Base-by-base conservation (phyloP, 2,113 vertebrate genomes). In the Mugil cephalus region DNA sequence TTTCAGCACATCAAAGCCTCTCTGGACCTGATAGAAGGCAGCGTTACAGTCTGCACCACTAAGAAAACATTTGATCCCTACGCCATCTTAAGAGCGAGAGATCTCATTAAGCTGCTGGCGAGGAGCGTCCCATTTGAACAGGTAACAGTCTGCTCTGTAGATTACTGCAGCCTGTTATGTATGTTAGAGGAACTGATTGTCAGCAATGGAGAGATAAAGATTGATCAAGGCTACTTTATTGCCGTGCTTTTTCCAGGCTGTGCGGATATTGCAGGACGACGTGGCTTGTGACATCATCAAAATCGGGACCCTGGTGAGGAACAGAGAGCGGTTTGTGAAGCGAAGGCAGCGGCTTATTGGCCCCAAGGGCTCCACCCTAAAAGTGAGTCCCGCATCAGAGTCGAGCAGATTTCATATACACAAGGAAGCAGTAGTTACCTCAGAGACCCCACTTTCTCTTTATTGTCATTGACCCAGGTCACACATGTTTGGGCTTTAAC, bases 51-150 rank as follows among this genome's bases (percentile, higher is more conserved):
- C 8, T 91, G 87, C 64, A 98, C 97, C 39, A 97, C 96, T 0
- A 98, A 95, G 91, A 99, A 96, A 87, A 99, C 98, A 1, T 99
- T 95, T 73, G 98, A 99, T 84, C 98, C 98, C 0, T 99, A 97
- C 63, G 86, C 93, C 52, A 96, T 99, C 47, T 85, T 99, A 35
- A 94, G 96, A 80, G 97, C 96, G 36, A 94, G 98, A 91, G 98
- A 99, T 74, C 91, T 99, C 62, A 96, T 99, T 89, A 99, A 98
- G 79, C 94, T 99, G 15, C 80, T 99, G 61, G 96, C 97, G 58
- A 94, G 98, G 83, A 99, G 98, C 0, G 97, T 99, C 60, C 96
- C 97, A 0, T 99, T 98, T 88, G 97, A 99, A 68, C 98, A 99
- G 95, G 98, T 99, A 71, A 74, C 67, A 2, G 19, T 78, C 15